Conservation (phyloP, 2,888 invertebrate genomes). For the Trachelus troglodyta region DNA sequence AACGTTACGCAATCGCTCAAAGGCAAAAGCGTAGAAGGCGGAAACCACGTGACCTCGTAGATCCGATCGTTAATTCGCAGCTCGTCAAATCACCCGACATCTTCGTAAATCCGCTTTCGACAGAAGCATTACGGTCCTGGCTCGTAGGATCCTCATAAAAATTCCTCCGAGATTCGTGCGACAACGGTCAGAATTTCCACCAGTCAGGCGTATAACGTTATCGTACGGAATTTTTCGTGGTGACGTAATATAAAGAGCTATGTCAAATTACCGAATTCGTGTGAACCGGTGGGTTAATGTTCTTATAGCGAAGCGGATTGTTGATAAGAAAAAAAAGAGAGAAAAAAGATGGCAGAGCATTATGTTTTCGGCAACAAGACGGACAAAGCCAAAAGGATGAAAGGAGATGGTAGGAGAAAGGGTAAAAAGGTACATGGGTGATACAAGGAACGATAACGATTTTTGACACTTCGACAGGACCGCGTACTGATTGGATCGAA, state of each 20-base stretch:
- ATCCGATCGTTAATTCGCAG: background rate
- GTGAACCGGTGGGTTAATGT: background rate
- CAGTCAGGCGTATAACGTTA: background rate
- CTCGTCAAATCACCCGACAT: background rate
- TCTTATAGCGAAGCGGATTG: rapidly evolving
- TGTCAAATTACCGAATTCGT: background rate
- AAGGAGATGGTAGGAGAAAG: too few relatives aligned
- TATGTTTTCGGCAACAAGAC: too few relatives aligned
- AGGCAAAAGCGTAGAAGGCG: background rate
- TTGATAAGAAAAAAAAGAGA: background rate
- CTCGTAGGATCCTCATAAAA: background rate
- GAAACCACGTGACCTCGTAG: background rate
- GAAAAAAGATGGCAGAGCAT: too few relatives aligned
- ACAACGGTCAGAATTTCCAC: background rate
- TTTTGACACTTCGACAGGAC: too few relatives aligned
- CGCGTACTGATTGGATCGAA: background rate
- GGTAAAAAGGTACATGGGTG: too few relatives aligned
- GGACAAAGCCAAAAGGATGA: background rate
- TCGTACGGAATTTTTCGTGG: background rate
- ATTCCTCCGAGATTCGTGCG: background rate
- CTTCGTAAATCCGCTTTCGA: background rate
- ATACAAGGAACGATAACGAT: too few relatives aligned
- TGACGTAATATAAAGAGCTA: background rate
- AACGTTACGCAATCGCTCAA: background rate
- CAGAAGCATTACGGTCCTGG: background rate